These are phyloP conservation scores for Drosophila azteca DNA, from an alignment of 1,140 invertebrate genomes.

Conservation along the genomic window DNA sequence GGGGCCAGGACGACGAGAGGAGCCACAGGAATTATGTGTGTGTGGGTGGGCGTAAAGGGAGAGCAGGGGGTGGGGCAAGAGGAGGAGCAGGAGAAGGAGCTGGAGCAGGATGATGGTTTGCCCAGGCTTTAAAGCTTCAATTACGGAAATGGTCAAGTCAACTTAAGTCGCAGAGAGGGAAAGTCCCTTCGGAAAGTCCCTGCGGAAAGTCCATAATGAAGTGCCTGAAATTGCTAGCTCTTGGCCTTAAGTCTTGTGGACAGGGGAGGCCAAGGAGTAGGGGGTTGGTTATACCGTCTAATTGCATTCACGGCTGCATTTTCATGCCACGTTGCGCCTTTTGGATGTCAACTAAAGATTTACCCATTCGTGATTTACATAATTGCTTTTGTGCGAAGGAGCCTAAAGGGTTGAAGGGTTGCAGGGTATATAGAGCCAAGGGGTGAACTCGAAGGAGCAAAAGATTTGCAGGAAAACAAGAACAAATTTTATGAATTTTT, in stretches of 20 bases:
- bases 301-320: constrained; percentile 65
- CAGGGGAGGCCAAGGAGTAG: neutral
- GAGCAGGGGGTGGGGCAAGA: neutral
- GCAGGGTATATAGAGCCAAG: constrained; percentile 3
- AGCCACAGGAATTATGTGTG: constrained; percentile 58
- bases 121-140: constrained; percentile 38
- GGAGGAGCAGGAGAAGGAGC: no score
- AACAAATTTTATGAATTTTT: no score
- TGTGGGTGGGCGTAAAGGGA: constrained; percentile 31
- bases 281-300: constrained; percentile 28
- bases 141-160: constrained; percentile 32
- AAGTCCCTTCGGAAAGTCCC: neutral
- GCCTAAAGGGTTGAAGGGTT: no score
- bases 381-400: constrained; percentile 7
- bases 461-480: neutral
- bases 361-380: constrained; percentile 19
- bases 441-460: neutral
- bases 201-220: constrained; percentile 36
- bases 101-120: no score
- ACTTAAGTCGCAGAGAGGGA: constrained; percentile 28
- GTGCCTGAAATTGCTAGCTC: constrained; percentile 26
- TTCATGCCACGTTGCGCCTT: constrained; percentile 61
- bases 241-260: constrained; percentile 16
- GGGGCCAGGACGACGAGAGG: constrained; percentile 34
- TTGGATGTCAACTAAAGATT: constrained; percentile 55